Evolutionary conservation across 2,113 vertebrate genomes (phyloP), one percentile per base, ranked within the genome.

Genomic region (Semnornis frantzii): DNA sequence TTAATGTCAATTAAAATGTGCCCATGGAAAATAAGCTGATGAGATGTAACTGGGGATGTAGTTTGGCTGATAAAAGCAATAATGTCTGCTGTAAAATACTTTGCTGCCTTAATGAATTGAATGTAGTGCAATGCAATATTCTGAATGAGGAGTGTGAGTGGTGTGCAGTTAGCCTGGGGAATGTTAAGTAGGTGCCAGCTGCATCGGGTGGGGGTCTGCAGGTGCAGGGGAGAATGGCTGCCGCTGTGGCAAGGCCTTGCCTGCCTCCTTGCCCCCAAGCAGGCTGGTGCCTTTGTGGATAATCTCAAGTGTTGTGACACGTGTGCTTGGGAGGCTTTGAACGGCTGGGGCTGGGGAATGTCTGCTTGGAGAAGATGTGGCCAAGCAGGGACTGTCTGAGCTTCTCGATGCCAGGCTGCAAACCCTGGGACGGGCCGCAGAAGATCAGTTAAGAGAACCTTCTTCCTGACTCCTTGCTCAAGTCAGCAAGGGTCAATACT

Each of bases 1-100:
- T 96, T 96, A 96, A 95, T 93, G 95, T 94, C 93, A 96, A 93
- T 96, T 96, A 96, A 94, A 95, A 92, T 94, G 92, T 93, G 91
- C 92, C 92, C 72, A 89, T 96, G 92, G 96, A 96, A 95, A 95
- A 95, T 90, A 95, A 94, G 93, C 95, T 96, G 96, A 96, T 95
- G 92, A 96, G 95, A 96, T 96, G 90, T 95, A 93, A 90, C 94
- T 82, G 92, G 94, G 93, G 89, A 89, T 95, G 92, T 93, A 92
- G 92, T 96, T 96, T 94, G 94, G 86, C 92, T 94, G 94, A 95
- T 96, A 96, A 96, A 94, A 95, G 95, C 92, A 95, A 82, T 95
- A 95, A 93, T 85, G 89, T 86, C 74, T 79, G 91, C 87, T 87
- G 91, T 94, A 90, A 96, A 96, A 94, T 96, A 73, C 89, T 94